Evolutionary conservation across 2,113 vertebrate species (phyloP), one percentile per base, ranked within the genome.

Genomic region (Varanus salvator): DNA sequence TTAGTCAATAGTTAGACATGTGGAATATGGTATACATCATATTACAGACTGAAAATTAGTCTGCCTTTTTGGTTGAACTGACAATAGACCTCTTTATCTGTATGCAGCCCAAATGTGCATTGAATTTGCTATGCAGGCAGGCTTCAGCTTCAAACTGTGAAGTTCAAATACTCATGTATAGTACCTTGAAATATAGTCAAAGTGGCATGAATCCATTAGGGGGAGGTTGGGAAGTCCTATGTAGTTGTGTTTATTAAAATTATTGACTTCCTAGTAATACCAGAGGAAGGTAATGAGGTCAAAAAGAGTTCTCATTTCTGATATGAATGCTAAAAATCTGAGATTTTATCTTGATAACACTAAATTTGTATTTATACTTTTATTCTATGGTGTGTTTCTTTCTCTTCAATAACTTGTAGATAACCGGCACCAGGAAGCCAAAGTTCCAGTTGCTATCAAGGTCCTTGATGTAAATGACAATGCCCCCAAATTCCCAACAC

Each of bases 391-490:
- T 84, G 81, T 80, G n/a, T 29, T 89, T 94, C 89, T 93, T 11
- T 60, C 87, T 50, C 71, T 93, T 44, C 83, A 27, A 85, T 44
- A 52, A 31, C 27, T 90, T n/a, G 0, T 87, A 99, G 98, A 98
- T 82, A 98, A 98, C 48, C 97, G 98, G 84, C 98, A 98, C 93
- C 98, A 99, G 92, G 98, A 99, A 96, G 97, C 98, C 91, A 99
- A 98, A 97, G 99, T 99, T 54, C 98, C 98, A 1, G 98, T 99
- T 9, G 98, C 98, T 88, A 99, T 99, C 92, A 98, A 97, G 92
- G 98, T 99, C 0, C 94, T 98, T 85, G 99, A 99, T 0, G 95
- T 98, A 84, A 99, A 99, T 0, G 99, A 99, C 96, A 99, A 99
- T 0, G 90, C 98, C 27, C 99, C 99, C n/a, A 98, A 98, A 93